A percentile compares a stretch with the other conserved stretches of the same genome.
Evolutionary conservation across 2,113 vertebrate genomes (phyloP).

Genomic region (Amphilophus citrinellus): DNA sequence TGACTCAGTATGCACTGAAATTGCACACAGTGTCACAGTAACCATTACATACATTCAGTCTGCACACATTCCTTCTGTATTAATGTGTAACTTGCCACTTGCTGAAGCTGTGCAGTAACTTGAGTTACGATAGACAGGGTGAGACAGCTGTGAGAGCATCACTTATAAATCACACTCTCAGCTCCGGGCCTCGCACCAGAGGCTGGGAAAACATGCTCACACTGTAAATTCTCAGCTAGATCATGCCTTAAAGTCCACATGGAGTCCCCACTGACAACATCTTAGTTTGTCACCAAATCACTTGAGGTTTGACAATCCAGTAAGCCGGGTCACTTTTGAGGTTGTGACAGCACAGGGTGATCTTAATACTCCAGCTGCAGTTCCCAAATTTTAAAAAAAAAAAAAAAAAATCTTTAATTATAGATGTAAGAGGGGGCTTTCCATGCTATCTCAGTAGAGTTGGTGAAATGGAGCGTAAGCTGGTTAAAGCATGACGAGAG

Average conservation of each 20-base stretch:
- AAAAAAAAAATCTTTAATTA: background rate
- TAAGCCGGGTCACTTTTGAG: background rate
- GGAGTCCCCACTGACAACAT: constrained; percentile 25
- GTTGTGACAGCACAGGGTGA: background rate
- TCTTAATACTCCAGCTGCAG: background rate
- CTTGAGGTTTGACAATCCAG: constrained; percentile 15
- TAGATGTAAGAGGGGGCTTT: constrained; percentile 19
- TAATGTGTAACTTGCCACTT: constrained; percentile 22
- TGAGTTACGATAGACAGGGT: constrained; percentile 28
- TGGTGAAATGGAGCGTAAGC: constrained; percentile 57
- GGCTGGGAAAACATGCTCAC: constrained; percentile 12
- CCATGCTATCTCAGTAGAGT: constrained; percentile 22
- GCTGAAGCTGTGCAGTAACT: background rate
- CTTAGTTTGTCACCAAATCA: constrained; percentile 26
- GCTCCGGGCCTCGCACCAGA: constrained; percentile 21
- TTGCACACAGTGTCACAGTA: background rate
- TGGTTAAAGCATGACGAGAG: constrained; percentile 69
- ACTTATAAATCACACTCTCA: constrained; percentile 49
- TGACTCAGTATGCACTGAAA: background rate
- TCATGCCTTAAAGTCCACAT: constrained; percentile 49
- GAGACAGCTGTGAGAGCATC: constrained; percentile 53
- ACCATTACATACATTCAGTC: background rate
- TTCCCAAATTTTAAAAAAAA: background rate
- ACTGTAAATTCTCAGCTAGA: constrained; percentile 39
- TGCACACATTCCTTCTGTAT: background rate